A percentile compares a stretch with the other conserved stretches of the same genome.
Conservation (phyloP, 2,888 invertebrate species). For the Theodoxus fluviatilis region DNA sequence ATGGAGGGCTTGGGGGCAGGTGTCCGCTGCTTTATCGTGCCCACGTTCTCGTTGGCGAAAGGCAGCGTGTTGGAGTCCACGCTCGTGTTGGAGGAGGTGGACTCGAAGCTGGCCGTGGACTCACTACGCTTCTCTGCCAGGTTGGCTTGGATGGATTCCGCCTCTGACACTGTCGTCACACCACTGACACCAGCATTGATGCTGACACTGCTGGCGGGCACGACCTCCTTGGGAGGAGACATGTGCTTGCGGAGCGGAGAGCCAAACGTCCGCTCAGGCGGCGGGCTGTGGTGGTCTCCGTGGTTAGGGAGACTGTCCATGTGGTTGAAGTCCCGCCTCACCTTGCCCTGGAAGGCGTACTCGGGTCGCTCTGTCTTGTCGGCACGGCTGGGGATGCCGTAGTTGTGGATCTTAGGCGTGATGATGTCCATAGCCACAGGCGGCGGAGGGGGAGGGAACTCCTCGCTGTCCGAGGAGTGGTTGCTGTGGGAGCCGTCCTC, state of each 20-base stretch:
- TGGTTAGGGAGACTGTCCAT: conserved; percentile 1
- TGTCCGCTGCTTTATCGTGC: conserved; percentile 88
- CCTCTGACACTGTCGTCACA: conserved; percentile 11
- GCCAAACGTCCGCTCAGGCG: conserved; percentile 23
- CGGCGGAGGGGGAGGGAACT: conserved; percentile 59
- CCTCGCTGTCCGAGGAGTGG: conserved; percentile 56
- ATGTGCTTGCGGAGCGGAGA: conserved; percentile 21
- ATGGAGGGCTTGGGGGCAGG: conserved; percentile 55
- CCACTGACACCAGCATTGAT: too few species aligned
- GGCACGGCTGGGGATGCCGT: conserved; percentile 51
- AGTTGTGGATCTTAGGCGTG: conserved; percentile 58
- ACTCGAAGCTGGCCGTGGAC: conserved; percentile 42
- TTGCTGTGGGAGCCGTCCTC: conserved; percentile 47
- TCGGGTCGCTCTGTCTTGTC: conserved; percentile 33
- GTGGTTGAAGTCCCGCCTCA: conserved; percentile 17
- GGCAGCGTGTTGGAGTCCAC: conserved; percentile 88
- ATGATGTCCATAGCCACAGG: conserved; percentile 60
- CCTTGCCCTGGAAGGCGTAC: conserved; percentile 24
- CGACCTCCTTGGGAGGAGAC: conserved; percentile 24
- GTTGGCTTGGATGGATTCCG: conserved; percentile 1
- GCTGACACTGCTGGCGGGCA: too few species aligned
- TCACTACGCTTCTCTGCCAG: conserved; percentile 33
- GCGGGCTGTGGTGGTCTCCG: too few species aligned
- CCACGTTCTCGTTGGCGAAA: conserved; percentile 98
- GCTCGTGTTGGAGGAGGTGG: conserved; percentile 72